phyloP scores from a whole-genome alignment of 1,140 invertebrate genomes.

The Mercenaria mercenaria region DNA sequence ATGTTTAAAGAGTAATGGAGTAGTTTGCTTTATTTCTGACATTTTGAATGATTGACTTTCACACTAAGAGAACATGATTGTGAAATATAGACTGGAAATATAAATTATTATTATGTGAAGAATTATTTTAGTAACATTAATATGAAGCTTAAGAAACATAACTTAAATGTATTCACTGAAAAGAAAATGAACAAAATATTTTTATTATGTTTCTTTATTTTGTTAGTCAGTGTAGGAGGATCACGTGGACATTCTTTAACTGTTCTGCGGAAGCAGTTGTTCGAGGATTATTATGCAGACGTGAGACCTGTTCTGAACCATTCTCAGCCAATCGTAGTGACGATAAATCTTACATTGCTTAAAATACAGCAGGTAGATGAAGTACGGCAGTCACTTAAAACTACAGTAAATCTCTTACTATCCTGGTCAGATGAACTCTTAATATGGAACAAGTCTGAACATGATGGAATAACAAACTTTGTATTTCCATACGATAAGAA shows the following conservation, averaged over 20 bases:
- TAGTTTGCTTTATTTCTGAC: too few relatives aligned
- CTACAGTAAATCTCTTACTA: not conserved
- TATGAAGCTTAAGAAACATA: too few relatives aligned
- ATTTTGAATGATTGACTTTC: too few relatives aligned
- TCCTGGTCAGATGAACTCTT: not conserved
- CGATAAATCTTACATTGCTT: not conserved
- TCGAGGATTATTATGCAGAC: not conserved
- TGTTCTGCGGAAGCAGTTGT: not conserved
- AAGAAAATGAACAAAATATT: not conserved
- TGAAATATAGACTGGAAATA: too few relatives aligned
- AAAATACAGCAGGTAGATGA: not conserved
- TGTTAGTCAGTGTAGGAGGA: not conserved
- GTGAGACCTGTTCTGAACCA: conserved; percentile 9
- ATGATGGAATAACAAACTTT: conserved; percentile 2
- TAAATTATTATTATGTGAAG: too few relatives aligned
- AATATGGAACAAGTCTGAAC: not conserved
- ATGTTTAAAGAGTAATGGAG: too few relatives aligned
- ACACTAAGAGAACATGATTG: too few relatives aligned
- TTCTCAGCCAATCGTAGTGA: not conserved
- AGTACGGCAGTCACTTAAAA: not conserved
- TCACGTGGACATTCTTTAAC: not conserved
- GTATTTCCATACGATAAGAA: not conserved
- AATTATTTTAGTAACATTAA: too few relatives aligned
- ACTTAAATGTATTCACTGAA: too few relatives aligned
- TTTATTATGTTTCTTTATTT: not conserved